phyloP scores from a whole-genome alignment of 2,888 invertebrate species.

The Keiferia lycopersicella region DNA sequence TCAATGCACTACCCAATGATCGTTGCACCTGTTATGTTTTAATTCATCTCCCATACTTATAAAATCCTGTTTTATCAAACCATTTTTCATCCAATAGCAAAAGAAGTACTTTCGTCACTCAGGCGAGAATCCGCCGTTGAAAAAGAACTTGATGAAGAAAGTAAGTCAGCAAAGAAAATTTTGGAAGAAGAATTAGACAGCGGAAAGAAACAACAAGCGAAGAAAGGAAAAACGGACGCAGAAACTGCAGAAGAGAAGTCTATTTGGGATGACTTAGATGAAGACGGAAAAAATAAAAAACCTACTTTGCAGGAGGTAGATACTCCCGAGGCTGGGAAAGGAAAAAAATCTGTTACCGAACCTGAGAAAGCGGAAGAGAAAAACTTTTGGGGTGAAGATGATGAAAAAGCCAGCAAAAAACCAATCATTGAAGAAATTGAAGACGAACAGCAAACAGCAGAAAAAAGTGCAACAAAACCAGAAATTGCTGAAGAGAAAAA shows the following conservation, averaged over 20 bases:
- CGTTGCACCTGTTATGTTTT: slow-evolving; percentile 52
- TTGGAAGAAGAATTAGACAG: slow-evolving; percentile 51
- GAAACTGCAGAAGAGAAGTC: slow-evolving; percentile 50
- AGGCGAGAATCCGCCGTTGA: slow-evolving; percentile 73
- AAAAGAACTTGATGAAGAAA: slow-evolving; percentile 71
- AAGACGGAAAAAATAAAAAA: slow-evolving; percentile 40
- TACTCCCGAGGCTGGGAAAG: slow-evolving; percentile 38
- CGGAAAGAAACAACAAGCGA: slow-evolving; percentile 39
- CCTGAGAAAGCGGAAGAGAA: slow-evolving; percentile 48
- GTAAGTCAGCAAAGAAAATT: slow-evolving; percentile 48
- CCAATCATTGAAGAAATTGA: slow-evolving; percentile 47
- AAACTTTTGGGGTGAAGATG: slow-evolving; percentile 50
- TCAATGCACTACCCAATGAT: slow-evolving; percentile 42
- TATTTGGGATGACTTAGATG: slow-evolving; percentile 49
- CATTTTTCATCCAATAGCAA: slow-evolving; percentile 69
- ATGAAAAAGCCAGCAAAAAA: slow-evolving; percentile 43
- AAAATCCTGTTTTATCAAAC: slow-evolving; percentile 49
- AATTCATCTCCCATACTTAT: slow-evolving; percentile 44
- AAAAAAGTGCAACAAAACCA: slow-evolving; percentile 57
- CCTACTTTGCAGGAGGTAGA: slow-evolving; percentile 49
- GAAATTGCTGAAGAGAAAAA: slow-evolving; percentile 58
- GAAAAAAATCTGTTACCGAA: slow-evolving; percentile 47
- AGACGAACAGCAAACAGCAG: slow-evolving; percentile 42
- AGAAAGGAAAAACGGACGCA: slow-evolving; percentile 47
- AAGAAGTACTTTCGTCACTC: slow-evolving; percentile 76